Percentiles rank a stretch among this genome's conserved stretches.
Conservation (phyloP, 1,140 invertebrate species). For the Mactra quadrangularis region DNA sequence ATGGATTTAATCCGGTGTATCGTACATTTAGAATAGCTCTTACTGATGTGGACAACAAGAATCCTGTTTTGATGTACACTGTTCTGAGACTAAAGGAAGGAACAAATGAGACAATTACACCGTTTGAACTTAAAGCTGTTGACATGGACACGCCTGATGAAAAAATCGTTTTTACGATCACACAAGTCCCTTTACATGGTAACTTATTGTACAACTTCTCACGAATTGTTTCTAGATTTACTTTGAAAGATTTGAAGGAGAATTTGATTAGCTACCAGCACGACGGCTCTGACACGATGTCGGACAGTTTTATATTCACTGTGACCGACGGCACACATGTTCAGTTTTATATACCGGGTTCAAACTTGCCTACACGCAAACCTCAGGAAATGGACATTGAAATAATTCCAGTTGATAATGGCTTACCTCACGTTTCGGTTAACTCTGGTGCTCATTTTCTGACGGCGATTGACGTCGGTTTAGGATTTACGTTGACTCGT, state of each 20-base stretch:
- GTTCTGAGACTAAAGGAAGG: slow-evolving; percentile 81
- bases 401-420: slow-evolving; percentile 82
- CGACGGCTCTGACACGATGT: slow-evolving; percentile 82
- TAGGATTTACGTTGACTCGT: slow-evolving; percentile 77
- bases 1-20: slow-evolving; percentile 82
- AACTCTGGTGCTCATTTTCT: slow-evolving; percentile 79
- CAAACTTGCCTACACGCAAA: slow-evolving; percentile 68
- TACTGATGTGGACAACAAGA: slow-evolving; percentile 83
- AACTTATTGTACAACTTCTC: slow-evolving; percentile 79
- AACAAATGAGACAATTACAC: slow-evolving; percentile 81
- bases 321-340: slow-evolving; percentile 83
- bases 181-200: slow-evolving; percentile 82
- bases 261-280: slow-evolving; percentile 83
- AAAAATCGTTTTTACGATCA: slow-evolving; percentile 80
- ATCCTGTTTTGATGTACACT: slow-evolving; percentile 81
- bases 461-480: slow-evolving; percentile 63
- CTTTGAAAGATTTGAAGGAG: slow-evolving; percentile 79
- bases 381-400: slow-evolving; percentile 81
- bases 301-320: slow-evolving; percentile 83
- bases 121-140: slow-evolving; percentile 83
- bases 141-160: slow-evolving; percentile 82
- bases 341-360: slow-evolving; percentile 82
- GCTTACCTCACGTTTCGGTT: slow-evolving; percentile 76
- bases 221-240: slow-evolving; percentile 78
- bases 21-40: slow-evolving; percentile 83